Conservation (phyloP, 2,888 invertebrate species). For the Lasioglossum morio region DNA sequence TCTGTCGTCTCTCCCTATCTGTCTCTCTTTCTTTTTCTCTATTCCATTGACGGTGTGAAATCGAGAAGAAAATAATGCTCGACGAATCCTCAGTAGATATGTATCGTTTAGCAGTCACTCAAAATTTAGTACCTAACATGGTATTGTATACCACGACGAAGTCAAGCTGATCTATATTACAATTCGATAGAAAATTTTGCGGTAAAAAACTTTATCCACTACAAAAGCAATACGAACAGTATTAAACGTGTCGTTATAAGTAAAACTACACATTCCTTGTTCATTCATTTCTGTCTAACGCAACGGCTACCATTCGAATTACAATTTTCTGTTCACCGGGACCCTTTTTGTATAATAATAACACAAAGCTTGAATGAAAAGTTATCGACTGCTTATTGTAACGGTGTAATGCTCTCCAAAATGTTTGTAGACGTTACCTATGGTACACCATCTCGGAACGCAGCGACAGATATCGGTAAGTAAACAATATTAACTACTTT, state of each 20-base stretch:
- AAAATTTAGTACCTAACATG: constrained; percentile 10
- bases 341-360: neutral
- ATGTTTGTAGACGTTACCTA: neutral
- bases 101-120: neutral
- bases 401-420: neutral
- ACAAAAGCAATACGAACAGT: constrained; percentile 6
- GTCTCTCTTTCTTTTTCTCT: neutral
- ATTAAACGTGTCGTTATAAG: constrained; percentile 20
- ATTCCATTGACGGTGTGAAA: neutral
- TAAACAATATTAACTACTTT: neutral
- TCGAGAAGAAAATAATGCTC: neutral
- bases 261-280: constrained; percentile 21
- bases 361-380: neutral
- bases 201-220: neutral
- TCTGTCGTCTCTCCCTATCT: neutral
- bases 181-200: constrained; percentile 8
- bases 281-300: neutral
- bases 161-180: constrained; percentile 11
- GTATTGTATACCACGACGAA: neutral
- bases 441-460: neutral
- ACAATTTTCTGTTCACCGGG: neutral
- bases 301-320: neutral
- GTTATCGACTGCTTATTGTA: neutral
- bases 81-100: neutral
- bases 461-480: neutral